phyloP scores from a whole-genome alignment of 2,113 vertebrate species.

The Xyliphius kryptos region DNA sequence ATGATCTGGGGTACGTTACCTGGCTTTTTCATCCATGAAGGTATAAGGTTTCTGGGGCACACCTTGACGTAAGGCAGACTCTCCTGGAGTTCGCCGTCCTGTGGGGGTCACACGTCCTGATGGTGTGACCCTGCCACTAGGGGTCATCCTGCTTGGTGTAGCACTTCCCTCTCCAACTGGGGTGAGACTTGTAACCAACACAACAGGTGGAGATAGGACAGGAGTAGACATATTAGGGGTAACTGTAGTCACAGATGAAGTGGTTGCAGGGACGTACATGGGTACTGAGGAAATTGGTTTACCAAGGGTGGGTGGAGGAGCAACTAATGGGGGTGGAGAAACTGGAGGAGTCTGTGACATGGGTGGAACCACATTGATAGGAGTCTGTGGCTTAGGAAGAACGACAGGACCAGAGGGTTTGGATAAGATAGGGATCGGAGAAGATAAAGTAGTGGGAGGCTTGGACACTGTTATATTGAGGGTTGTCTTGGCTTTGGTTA shows the following conservation, averaged over 20 bases:
- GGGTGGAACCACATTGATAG: constrained; percentile 39
- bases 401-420: constrained; percentile 56
- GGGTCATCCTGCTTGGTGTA: constrained; percentile 47
- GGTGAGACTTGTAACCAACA: constrained; percentile 64
- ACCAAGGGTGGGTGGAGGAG: constrained; percentile 52
- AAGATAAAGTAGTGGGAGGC: constrained; percentile 29
- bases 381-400: constrained; percentile 65
- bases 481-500: constrained; percentile 61
- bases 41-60: constrained; percentile 96
- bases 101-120: constrained; percentile 54
- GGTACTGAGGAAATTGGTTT: constrained; percentile 71
- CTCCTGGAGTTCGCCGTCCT: constrained; percentile 59
- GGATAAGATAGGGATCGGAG: constrained; percentile 27
- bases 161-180: constrained; percentile 53
- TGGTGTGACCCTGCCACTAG: constrained; percentile 50
- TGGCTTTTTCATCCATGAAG: constrained; percentile 95
- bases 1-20: too few relatives aligned
- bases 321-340: constrained; percentile 42
- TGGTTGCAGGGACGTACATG: constrained; percentile 56
- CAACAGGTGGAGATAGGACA: constrained; percentile 51
- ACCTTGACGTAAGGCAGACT: constrained; percentile 77
- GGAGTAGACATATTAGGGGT: constrained; percentile 30
- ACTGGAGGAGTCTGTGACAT: constrained; percentile 45
- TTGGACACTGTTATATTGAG: constrained; percentile 64
- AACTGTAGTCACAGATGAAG: constrained; percentile 32